phyloP scores from a whole-genome alignment of 2,888 invertebrate genomes.

The Drosophila helvetica region DNA sequence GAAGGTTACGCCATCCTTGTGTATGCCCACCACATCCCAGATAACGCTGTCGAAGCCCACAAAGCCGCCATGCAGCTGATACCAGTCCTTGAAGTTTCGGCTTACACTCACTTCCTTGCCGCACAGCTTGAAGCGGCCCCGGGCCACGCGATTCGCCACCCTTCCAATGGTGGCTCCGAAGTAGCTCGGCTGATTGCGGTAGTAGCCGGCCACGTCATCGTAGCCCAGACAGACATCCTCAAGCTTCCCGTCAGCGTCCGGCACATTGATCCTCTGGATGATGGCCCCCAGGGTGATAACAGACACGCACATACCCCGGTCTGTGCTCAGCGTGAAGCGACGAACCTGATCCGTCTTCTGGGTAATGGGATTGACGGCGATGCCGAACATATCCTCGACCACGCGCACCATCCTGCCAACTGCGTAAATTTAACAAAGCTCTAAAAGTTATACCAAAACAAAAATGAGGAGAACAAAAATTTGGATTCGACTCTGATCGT shows the following conservation, averaged over 20 bases:
- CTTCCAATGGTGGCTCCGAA: slow-evolving; percentile 95
- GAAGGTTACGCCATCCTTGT: slow-evolving; percentile 86
- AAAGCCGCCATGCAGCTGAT: slow-evolving; percentile 92
- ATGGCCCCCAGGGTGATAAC: slow-evolving; percentile 92
- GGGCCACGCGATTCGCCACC: slow-evolving; percentile 91
- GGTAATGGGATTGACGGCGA: slow-evolving; percentile 77
- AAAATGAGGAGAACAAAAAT: slow-evolving; percentile 10
- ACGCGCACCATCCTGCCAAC: slow-evolving; percentile 72
- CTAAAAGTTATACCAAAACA: slow-evolving; percentile 4
- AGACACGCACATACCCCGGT: slow-evolving; percentile 75
- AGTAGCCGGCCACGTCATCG: slow-evolving; percentile 90
- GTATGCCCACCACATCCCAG: slow-evolving; percentile 85
- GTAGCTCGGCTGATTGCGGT: slow-evolving; percentile 88
- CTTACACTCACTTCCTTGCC: slow-evolving; percentile 88
- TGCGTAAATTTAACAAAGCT: neutral
- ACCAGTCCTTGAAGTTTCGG: slow-evolving; percentile 88
- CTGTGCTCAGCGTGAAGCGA: slow-evolving; percentile 78
- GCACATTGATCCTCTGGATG: slow-evolving; percentile 89
- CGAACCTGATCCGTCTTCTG: slow-evolving; percentile 70
- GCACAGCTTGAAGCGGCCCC: slow-evolving; percentile 89
- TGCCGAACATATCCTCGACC: slow-evolving; percentile 81
- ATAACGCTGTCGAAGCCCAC: slow-evolving; percentile 92
- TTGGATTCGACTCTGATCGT: neutral
- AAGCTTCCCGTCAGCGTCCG: slow-evolving; percentile 89
- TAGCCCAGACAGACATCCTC: slow-evolving; percentile 93